Evolutionary conservation across 2,888 invertebrate genomes (phyloP).

Genomic region (Mythimna ferrago): DNA sequence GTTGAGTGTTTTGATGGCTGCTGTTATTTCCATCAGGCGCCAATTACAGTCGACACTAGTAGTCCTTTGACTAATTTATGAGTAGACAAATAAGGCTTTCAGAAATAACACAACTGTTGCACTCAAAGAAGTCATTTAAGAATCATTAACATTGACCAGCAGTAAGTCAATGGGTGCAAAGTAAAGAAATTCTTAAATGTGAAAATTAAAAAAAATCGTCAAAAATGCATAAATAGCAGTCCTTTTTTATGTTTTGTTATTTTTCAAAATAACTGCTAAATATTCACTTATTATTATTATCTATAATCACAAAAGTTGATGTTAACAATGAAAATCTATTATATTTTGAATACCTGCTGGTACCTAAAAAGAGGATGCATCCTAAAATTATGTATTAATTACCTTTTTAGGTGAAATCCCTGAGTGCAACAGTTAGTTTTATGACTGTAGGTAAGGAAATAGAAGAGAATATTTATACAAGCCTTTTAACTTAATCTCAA

Average conservation of each 20-base stretch:
- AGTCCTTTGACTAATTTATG: constrained; percentile 12
- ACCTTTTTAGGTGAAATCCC: background rate
- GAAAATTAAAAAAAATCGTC: no score
- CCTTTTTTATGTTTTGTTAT: no score
- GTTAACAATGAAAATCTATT: background rate
- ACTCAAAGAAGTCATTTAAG: constrained; percentile 6
- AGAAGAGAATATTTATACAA: constrained; percentile 49
- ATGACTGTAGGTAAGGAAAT: constrained; percentile 45
- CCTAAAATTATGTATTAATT: background rate
- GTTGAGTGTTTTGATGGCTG: background rate
- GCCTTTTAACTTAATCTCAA: constrained; percentile 38
- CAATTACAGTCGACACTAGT: background rate
- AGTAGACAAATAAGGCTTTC: constrained; percentile 7
- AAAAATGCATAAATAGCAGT: no score
- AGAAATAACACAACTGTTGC: constrained; percentile 3
- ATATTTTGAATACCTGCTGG: background rate
- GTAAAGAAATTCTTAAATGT: no score
- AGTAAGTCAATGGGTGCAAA: background rate
- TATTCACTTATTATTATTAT: no score
- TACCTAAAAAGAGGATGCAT: no score
- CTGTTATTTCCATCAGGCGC: background rate
- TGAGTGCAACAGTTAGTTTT: constrained; percentile 27
- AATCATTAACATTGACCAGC: constrained; percentile 14
- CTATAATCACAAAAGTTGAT: no score
- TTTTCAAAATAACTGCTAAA: no score